phyloP scores from a whole-genome alignment of 2,113 vertebrate species.

The Bos javanicus region DNA sequence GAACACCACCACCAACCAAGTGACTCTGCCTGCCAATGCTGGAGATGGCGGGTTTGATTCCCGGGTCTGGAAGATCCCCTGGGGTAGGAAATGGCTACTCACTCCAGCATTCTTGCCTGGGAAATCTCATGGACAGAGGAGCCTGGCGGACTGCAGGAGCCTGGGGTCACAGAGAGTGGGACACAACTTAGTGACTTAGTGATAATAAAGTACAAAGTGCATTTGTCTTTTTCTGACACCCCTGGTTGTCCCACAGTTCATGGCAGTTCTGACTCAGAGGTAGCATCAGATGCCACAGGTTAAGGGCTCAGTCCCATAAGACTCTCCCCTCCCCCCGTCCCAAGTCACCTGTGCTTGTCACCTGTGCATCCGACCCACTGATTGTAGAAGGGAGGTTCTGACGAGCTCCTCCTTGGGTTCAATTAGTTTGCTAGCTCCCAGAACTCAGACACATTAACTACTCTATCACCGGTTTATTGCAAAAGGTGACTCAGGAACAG shows the following conservation, averaged over 20 bases:
- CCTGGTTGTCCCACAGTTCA: not conserved
- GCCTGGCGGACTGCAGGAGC: not conserved
- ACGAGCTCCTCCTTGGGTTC: not conserved
- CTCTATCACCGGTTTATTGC: not conserved
- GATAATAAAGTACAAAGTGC: not conserved
- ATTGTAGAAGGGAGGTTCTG: not conserved
- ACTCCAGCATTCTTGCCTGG: not conserved
- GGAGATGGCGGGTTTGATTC: not conserved
- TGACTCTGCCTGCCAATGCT: not conserved
- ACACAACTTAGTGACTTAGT: not conserved
- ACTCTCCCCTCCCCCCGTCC: fast-evolving
- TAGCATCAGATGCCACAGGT: not conserved
- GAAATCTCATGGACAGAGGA: not conserved
- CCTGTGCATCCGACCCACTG: not conserved
- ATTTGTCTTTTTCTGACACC: not conserved
- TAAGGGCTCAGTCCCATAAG: not conserved
- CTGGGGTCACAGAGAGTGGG: not conserved
- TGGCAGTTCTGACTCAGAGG: not conserved
- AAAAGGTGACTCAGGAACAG: not conserved
- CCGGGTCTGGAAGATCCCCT: not conserved
- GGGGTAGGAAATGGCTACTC: not conserved
- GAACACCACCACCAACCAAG: not conserved
- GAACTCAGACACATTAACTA: not conserved
- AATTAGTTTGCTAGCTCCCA: not conserved
- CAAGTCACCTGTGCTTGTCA: not conserved